These are phyloP conservation scores for Poecilus cupreus DNA, from an alignment of 2,888 invertebrate species.

Conservation along the genomic window DNA sequence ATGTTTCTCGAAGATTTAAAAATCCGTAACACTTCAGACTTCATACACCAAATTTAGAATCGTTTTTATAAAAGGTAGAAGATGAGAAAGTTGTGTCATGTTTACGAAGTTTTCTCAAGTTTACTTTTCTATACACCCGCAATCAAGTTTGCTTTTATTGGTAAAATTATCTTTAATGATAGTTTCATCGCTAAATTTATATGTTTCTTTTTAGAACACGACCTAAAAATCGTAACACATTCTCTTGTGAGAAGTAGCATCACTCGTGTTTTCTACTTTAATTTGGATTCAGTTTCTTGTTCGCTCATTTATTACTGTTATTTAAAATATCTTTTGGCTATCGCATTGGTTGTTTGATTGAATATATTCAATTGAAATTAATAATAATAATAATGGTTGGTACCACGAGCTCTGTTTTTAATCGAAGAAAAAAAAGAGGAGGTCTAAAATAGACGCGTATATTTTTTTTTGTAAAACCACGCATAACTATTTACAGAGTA, in stretches of 20 bases:
- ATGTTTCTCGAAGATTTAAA: no score
- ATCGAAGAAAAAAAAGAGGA: no score
- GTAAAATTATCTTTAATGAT: conserved; percentile 9
- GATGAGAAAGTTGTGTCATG: not conserved
- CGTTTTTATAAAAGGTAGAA: not conserved
- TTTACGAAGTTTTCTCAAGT: not conserved
- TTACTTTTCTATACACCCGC: conserved; percentile 15
- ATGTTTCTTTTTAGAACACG: conserved; percentile 1
- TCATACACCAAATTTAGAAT: no score
- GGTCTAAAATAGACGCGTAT: no score
- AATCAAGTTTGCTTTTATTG: conserved; percentile 8
- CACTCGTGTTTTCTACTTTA: not conserved
- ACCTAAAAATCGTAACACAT: not conserved
- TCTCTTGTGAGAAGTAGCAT: not conserved
- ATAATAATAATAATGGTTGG: no score
- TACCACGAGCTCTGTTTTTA: no score
- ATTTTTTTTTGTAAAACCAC: no score
- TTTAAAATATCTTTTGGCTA: no score
- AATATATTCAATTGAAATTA: no score
- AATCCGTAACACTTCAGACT: no score
- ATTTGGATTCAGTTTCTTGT: not conserved
- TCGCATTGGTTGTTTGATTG: not conserved
- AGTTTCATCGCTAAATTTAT: conserved; percentile 8
- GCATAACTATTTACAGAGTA: no score
- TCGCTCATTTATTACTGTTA: no score